Base-by-base conservation (phyloP, 2,797 vertebrate genomes). In the Chelon labrosus region DNA sequence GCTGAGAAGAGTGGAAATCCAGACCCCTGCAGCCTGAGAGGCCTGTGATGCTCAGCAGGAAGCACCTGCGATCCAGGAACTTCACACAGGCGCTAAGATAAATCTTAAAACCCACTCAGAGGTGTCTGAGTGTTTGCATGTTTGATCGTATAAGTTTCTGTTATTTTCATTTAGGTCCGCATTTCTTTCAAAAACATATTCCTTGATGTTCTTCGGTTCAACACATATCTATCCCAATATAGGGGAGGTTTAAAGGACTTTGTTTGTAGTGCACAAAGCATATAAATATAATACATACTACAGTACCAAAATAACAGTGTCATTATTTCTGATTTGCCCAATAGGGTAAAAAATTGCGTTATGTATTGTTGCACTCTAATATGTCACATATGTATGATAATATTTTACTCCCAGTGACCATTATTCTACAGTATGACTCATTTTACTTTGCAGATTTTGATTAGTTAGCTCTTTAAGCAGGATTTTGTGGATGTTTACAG, bases 1-100 rank as follows among this genome's bases (percentile, higher is more conserved):
- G 73, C 39, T 39, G 63, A 67, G 75, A 49, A 69, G 63, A 91
- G 85, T 81, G 66, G 68, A 88, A 87, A 89, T 81, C 82, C 87
- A 90, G 85, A 91, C 82, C 54, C 31, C 44, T 53, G 25, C 50
- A 13, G 77, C 72, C 74, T 80, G 70, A 87, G 60, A 76, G 58
- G 65, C 54, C 69, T 66, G 73, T 60, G 77, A 77, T 68, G 82
- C 64, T 82, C 78, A 53, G 71, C 71, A 82, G 88, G 81, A 88
- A 83, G 78, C 85, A 85, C 66, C 83, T 88, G 82, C 78, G 78
- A 90, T 64, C 83, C 2, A 6, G 70, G 75, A 84, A 65, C 71
- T 87, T 65, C 65, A 56, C 58, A 65, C 31, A 52, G 72, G 10
- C 66, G 0, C 50, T 59, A 9, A 77, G 50, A 70, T 57, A 70